Percentiles rank a stretch among this genome's conserved stretches.
phyloP scores from a whole-genome alignment of 2,888 invertebrate species.

The Norana najaformis region DNA sequence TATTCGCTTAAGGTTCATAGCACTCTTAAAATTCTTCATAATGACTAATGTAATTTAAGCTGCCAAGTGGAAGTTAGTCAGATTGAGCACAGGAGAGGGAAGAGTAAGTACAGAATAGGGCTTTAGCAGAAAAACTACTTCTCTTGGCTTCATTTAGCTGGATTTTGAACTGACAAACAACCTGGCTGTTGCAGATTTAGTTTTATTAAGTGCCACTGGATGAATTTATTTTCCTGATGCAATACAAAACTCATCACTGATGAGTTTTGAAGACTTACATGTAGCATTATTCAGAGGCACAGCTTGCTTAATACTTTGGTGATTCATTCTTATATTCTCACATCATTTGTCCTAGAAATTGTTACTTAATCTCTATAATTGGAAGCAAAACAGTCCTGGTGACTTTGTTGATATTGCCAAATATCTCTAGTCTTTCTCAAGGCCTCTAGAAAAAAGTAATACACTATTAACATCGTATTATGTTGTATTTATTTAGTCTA shows the following conservation, averaged over 20 bases:
- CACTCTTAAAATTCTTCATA: neutral
- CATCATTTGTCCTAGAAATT: neutral
- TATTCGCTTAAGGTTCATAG: slow-evolving; percentile 61
- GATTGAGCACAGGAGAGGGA: neutral
- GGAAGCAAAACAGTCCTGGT: neutral
- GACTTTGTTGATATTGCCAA: neutral
- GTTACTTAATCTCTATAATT: neutral
- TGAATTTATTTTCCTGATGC: neutral
- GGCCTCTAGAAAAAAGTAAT: neutral
- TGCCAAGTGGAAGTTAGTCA: neutral
- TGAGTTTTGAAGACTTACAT: neutral
- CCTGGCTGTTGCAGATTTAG: neutral
- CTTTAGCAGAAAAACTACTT: neutral
- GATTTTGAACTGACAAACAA: neutral
- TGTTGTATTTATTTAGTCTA: neutral
- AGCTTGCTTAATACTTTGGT: neutral
- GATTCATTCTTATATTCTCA: neutral
- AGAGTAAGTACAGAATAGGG: neutral
- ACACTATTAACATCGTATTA: neutral
- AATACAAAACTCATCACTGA: neutral
- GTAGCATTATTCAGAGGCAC: neutral
- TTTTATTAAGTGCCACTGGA: neutral
- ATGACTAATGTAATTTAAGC: neutral
- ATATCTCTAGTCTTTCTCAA: neutral
- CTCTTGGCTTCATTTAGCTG: neutral